Conservation (phyloP, 2,888 invertebrate genomes). For the Drosophila mercatorum region DNA sequence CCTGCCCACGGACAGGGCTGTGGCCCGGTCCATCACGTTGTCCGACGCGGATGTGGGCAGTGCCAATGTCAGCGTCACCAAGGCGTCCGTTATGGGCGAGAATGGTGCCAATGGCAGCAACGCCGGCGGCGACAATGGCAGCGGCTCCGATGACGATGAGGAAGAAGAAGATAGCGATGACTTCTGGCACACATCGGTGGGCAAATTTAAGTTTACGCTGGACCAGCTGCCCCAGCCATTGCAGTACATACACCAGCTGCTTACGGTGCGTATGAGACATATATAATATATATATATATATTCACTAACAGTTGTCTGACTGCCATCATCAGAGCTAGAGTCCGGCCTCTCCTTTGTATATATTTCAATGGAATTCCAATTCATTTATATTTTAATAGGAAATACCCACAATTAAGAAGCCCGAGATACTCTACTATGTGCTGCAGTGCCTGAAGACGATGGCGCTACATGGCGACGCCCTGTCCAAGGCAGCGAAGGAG, state of each 20-base stretch:
- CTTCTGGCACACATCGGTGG: conserved; percentile 97
- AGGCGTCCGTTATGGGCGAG: conserved; percentile 87
- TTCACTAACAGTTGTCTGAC: no score
- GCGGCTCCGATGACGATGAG: conserved; percentile 88
- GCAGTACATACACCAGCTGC: conserved; percentile 95
- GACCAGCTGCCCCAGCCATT: conserved; percentile 96
- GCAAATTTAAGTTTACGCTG: conserved; percentile 95
- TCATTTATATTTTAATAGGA: conserved; percentile 83
- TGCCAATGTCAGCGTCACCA: conserved; percentile 90
- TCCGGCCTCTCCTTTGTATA: no score
- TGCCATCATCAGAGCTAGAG: no score
- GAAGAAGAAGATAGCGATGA: conserved; percentile 90
- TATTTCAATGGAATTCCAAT: no score
- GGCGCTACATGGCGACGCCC: conserved; percentile 96
- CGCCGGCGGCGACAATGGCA: conserved; percentile 88
- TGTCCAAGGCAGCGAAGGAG: conserved; percentile 93
- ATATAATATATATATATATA: no score
- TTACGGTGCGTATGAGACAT: conserved; percentile 85
- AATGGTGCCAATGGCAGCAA: conserved; percentile 86
- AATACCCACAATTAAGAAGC: conserved; percentile 91
- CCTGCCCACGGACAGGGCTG: conserved; percentile 92
- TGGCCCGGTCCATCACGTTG: conserved; percentile 93
- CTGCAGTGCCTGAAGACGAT: conserved; percentile 96
- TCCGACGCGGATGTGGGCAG: conserved; percentile 94
- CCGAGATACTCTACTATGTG: conserved; percentile 96